Evolutionary conservation across 2,113 vertebrate genomes (phyloP).

Genomic region (Rhinoptilus africanus): DNA sequence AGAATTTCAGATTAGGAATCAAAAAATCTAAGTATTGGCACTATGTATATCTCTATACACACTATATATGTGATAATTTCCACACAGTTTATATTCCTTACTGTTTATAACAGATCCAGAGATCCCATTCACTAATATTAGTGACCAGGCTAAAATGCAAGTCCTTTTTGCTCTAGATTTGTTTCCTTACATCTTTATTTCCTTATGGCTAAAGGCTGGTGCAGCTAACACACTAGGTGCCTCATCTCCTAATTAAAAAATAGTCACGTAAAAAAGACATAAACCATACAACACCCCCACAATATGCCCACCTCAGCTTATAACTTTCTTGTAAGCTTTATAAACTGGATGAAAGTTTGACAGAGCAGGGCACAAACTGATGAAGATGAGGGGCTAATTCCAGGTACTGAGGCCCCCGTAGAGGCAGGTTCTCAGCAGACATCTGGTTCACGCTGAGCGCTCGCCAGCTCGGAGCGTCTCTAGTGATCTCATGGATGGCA

Average conservation of each 20-base stretch:
- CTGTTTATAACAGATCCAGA: background rate
- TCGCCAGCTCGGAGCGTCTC: background rate
- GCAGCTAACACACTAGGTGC: background rate
- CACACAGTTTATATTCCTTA: background rate
- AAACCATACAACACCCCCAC: background rate
- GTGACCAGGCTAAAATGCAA: background rate
- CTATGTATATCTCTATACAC: background rate
- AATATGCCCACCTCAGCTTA: background rate
- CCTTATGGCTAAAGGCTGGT: background rate
- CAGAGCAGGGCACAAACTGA: background rate
- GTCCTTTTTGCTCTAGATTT: background rate
- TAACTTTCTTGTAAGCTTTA: background rate
- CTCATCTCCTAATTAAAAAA: background rate
- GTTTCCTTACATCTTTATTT: background rate
- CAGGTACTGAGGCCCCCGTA: background rate
- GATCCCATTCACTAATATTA: background rate
- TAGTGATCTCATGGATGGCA: background rate
- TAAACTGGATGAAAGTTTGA: background rate
- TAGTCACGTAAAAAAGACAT: accelerated
- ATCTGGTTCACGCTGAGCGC: background rate
- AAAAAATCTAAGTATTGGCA: background rate
- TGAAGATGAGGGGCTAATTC: background rate
- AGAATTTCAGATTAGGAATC: background rate
- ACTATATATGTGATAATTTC: background rate
- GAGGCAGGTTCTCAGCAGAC: background rate